Evolutionary conservation across 1,140 invertebrate species (phyloP).

Genomic region (Yoshiicerus persimilis): DNA sequence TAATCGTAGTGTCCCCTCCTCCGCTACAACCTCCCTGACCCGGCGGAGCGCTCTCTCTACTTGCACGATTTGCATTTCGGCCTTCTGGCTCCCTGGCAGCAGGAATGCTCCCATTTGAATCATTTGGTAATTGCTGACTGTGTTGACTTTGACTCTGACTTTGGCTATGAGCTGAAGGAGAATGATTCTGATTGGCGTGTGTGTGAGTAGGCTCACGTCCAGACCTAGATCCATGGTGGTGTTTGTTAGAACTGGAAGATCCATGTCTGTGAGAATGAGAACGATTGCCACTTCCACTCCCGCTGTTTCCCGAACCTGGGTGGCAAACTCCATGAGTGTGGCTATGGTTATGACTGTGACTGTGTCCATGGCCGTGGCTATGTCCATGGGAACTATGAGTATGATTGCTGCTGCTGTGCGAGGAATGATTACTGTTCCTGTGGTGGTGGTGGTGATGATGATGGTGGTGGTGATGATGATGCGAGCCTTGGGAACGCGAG

Average conservation of each 20-base stretch:
- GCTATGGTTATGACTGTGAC: not conserved
- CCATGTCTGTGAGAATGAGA: not conserved
- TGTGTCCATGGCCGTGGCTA: not conserved
- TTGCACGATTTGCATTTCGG: not conserved
- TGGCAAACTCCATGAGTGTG: not conserved
- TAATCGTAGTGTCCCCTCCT: not conserved
- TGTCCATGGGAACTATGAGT: not conserved
- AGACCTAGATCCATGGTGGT: constrained; percentile 13
- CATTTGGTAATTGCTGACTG: not conserved
- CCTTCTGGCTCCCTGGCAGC: not conserved
- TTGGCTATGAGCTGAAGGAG: not conserved
- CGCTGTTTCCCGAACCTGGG: not conserved
- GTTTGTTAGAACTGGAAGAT: not conserved
- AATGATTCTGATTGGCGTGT: not conserved
- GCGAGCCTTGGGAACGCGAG: not conserved
- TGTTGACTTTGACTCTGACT: not conserved
- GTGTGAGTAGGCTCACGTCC: not conserved
- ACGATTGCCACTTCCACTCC: not conserved
- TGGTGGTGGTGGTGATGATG: not conserved
- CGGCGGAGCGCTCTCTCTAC: not conserved
- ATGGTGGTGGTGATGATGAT: not conserved
- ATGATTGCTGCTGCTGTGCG: not conserved
- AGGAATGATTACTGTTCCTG: not conserved
- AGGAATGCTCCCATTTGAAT: not conserved
- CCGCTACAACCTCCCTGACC: not conserved